A percentile compares a stretch with the other conserved stretches of the same genome.
Evolutionary conservation across 2,113 vertebrate species (phyloP).

Genomic region (Piprites chloris): DNA sequence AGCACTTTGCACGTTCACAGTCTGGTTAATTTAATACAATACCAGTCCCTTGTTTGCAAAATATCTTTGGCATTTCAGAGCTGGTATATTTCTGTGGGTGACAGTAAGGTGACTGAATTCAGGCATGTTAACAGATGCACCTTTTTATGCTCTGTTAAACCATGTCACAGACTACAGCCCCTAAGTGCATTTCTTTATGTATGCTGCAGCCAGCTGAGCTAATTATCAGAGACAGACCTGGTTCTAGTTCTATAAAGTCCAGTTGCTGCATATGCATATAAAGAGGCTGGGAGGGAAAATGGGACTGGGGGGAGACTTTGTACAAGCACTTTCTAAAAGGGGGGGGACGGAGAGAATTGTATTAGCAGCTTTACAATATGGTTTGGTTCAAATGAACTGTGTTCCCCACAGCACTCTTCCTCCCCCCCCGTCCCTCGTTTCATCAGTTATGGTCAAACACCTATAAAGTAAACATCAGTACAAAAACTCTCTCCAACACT

Average conservation of each 20-base stretch:
- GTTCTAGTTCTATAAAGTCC: slow-evolving; percentile 57
- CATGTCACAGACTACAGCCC: slow-evolving; percentile 70
- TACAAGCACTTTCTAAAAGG: background rate
- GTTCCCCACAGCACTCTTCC: background rate
- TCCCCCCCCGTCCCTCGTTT: background rate
- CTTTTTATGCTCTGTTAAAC: slow-evolving; percentile 78
- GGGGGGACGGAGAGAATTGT: background rate
- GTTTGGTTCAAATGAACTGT: background rate
- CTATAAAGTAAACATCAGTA: background rate
- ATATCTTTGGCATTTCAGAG: slow-evolving; percentile 52
- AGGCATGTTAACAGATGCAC: slow-evolving; percentile 73
- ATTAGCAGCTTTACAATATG: background rate
- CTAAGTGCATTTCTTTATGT: slow-evolving; percentile 72
- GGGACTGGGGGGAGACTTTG: background rate
- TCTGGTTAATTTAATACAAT: slow-evolving; percentile 71
- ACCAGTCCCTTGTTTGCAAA: slow-evolving; percentile 70
- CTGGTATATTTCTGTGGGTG: slow-evolving; percentile 63
- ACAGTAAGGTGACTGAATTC: slow-evolving; percentile 68
- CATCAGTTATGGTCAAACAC: background rate
- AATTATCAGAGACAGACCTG: slow-evolving; percentile 72
- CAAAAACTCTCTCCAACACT: background rate
- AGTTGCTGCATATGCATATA: background rate
- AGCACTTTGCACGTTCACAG: slow-evolving; percentile 60
- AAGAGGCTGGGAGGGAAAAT: background rate
- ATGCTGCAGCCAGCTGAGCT: slow-evolving; percentile 68